Conservation (phyloP, 2,888 invertebrate species). For the Tricholauxania praeusta region DNA sequence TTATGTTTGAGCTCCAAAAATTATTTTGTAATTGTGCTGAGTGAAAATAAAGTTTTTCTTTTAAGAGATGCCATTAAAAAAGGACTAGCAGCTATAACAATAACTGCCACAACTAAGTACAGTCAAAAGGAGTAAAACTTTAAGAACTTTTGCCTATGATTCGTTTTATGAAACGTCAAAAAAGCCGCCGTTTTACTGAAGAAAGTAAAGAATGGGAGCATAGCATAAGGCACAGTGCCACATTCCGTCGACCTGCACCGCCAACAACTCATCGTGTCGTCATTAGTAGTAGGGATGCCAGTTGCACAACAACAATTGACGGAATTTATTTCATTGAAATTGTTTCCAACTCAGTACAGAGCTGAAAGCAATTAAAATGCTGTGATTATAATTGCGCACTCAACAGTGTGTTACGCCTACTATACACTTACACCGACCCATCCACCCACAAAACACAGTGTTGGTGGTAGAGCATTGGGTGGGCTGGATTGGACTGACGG, state of each 20-base stretch:
- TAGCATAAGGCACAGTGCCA: no score
- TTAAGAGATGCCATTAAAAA: constrained; percentile 12
- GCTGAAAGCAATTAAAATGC: constrained; percentile 59
- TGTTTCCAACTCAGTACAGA: constrained; percentile 54
- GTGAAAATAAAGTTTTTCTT: not conserved
- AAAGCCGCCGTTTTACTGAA: not conserved
- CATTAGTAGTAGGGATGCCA: constrained; percentile 14
- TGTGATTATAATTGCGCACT: constrained; percentile 57
- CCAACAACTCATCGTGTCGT: not conserved
- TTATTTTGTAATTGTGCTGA: constrained; percentile 23
- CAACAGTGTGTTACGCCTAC: constrained; percentile 33
- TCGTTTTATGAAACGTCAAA: constrained; percentile 30
- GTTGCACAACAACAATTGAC: constrained; percentile 42
- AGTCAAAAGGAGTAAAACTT: constrained; percentile 12
- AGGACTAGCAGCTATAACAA: constrained; percentile 2
- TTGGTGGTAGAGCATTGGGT: constrained; percentile 15
- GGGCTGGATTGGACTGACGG: constrained; percentile 28
- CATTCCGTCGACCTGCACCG: not conserved
- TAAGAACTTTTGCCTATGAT: constrained; percentile 2
- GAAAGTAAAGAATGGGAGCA: no score
- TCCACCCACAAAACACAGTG: constrained; percentile 41
- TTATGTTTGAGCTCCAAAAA: no score
- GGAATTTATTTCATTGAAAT: constrained; percentile 48
- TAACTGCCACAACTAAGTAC: not conserved
- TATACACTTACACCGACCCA: constrained; percentile 1